Base-by-base conservation (phyloP, 2,797 vertebrate genomes). In the Crocidura indochinensis region DNA sequence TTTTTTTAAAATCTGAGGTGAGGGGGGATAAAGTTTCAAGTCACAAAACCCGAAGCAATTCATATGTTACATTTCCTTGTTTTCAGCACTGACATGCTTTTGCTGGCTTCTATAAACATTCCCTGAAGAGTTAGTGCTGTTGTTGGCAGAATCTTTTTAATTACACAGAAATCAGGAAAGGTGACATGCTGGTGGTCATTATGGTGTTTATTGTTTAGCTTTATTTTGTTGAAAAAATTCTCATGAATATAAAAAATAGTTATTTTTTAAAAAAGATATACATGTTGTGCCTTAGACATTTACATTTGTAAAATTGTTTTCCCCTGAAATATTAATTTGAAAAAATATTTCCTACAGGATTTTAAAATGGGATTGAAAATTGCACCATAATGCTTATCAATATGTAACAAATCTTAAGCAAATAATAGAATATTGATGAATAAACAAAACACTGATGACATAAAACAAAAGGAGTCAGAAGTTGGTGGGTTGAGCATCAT, bases 111-210 rank as follows among this genome's bases (percentile, higher is more conserved):
- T 82, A 7, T 47, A 86, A 91, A 73, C 46, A 88, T 12, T 78
- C 44, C 49, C 83, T 71, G 60, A 79, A 85, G 76, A 81, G 26
- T 81, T 19, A 38, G 31, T 68, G 27, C 22, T 75, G 9, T 46
- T 71, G 2, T 78, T 72, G 19, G 11, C 69, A 94, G 29, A 38
- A 77, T 91, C 9, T 86, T 93, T 85, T 85, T 85, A 88, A 88
- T 95, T 84, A 75, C n/a, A 64, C 4, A 84, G 65, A 67, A 78
- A 72, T 90, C n/a, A 29, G n/a, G 64, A 44, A 27, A 79, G 71
- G 69, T 68, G 62, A 60, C 22, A 84, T 64, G 24, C 8, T 73
- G 84, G 4, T 47, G 46, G 44, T 95, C 38, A 67, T 26, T 49
- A 8, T 73, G 31, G 15, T 81, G 91, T 90, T 85, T 47, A 83